phyloP scores from a whole-genome alignment of 2,113 vertebrate genomes.

The Lepus timidus region DNA sequence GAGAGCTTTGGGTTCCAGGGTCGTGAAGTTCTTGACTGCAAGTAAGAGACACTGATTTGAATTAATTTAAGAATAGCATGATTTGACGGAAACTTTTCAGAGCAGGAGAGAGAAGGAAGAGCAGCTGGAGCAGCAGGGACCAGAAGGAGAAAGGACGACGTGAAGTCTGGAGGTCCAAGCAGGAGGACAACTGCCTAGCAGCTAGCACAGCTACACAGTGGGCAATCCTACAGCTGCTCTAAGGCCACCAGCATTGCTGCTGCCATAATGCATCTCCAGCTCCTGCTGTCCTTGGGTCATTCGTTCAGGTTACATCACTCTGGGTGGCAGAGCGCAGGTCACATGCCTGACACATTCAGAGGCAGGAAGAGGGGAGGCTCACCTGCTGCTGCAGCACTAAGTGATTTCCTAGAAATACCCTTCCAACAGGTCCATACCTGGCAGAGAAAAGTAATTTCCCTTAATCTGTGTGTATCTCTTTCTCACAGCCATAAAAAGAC shows the following conservation, averaged over 20 bases:
- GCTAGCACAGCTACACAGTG: background rate
- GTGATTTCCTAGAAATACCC: background rate
- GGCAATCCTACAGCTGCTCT: background rate
- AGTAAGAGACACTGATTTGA: conserved; percentile 1
- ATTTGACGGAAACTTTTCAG: background rate
- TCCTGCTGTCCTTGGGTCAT: background rate
- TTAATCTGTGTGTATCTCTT: background rate
- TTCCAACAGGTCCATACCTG: background rate
- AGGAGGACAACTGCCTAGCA: background rate
- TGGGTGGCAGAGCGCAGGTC: background rate
- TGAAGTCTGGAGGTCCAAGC: background rate
- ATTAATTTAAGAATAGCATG: background rate
- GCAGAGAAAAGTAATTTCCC: background rate
- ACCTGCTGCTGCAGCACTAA: background rate
- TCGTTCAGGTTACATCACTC: background rate
- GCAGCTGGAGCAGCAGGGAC: background rate
- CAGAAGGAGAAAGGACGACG: background rate
- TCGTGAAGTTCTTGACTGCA: background rate
- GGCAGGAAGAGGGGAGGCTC: background rate
- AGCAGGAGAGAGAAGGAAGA: background rate
- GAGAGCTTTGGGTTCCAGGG: background rate
- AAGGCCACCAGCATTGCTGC: background rate
- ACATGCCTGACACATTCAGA: background rate
- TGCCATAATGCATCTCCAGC: background rate
- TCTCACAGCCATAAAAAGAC: background rate